Evolutionary conservation across 2,113 vertebrate species (phyloP).

Genomic region (Gavia stellata): DNA sequence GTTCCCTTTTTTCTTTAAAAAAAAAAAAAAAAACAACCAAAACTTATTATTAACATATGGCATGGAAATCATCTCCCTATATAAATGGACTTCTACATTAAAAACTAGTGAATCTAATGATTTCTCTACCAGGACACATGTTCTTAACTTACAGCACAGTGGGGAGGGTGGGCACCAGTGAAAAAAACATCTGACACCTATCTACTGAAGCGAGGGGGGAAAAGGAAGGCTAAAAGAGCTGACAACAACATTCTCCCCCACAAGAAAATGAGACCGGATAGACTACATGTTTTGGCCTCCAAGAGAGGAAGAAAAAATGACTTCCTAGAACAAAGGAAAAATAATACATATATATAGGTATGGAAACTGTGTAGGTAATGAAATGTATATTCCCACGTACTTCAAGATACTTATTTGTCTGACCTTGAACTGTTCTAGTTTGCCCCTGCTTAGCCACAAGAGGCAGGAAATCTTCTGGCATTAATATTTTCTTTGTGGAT

Average conservation of each 20-base stretch:
- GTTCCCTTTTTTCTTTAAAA: background rate
- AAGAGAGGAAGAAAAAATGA: background rate
- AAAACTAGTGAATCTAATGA: background rate
- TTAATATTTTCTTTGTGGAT: slow-evolving; percentile 9
- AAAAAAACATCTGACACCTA: background rate
- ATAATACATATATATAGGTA: background rate
- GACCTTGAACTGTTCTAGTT: background rate
- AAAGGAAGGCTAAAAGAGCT: background rate
- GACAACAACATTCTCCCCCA: background rate
- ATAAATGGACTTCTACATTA: background rate
- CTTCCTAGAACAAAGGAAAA: background rate
- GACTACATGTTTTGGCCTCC: background rate
- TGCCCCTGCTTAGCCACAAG: background rate
- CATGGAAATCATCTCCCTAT: background rate
- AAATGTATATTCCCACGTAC: background rate
- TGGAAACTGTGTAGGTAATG: background rate
- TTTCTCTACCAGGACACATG: background rate
- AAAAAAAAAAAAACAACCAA: background rate
- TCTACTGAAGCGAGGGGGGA: background rate
- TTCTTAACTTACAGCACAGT: background rate
- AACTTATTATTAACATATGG: background rate
- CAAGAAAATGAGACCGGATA: background rate
- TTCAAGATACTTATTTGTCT: background rate
- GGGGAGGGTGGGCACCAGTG: background rate
- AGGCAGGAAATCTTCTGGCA: background rate